Conservation (phyloP, 2,888 invertebrate species). For the Bhutanitis thaidina region DNA sequence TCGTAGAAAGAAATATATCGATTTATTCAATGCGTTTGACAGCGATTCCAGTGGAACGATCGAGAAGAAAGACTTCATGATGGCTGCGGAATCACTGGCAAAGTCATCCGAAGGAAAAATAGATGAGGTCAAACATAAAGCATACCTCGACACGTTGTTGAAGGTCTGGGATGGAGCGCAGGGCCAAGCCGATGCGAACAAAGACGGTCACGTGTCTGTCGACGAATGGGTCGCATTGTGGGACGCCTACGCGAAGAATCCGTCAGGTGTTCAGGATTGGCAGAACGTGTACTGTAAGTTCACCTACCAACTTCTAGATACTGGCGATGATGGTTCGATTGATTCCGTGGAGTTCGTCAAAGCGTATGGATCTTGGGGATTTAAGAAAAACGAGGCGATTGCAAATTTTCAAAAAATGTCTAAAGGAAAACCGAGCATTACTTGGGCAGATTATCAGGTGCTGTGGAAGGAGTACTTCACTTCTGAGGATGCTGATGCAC, state of each 20-base stretch:
- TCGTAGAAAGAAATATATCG: conserved; percentile 87
- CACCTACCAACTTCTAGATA: conserved; percentile 90
- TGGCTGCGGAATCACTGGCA: neutral
- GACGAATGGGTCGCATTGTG: conserved; percentile 91
- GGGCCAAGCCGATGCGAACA: conserved; percentile 86
- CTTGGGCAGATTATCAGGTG: conserved; percentile 83
- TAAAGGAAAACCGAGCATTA: conserved; percentile 58
- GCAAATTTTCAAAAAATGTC: conserved; percentile 8
- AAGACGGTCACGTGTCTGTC: conserved; percentile 88
- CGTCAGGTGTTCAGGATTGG: conserved; percentile 86
- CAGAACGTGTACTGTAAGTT: conserved; percentile 88
- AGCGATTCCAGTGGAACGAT: conserved; percentile 89
- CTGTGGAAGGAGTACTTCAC: conserved; percentile 89
- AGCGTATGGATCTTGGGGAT: conserved; percentile 50
- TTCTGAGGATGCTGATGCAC: conserved; percentile 83
- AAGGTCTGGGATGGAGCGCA: conserved; percentile 89
- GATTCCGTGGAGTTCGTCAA: conserved; percentile 87
- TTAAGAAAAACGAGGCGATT: conserved; percentile 8
- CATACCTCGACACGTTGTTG: conserved; percentile 84
- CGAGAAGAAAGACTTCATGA: conserved; percentile 87
- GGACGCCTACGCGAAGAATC: conserved; percentile 85
- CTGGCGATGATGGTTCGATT: conserved; percentile 88
- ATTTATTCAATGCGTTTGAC: conserved; percentile 89
- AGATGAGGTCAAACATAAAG: conserved; percentile 79
- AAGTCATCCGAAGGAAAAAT: conserved; percentile 2